A percentile compares a stretch with the other conserved stretches of the same genome.
These are phyloP conservation scores for Aplysia californica DNA, from an alignment of 1,140 invertebrate species.

Conservation along the genomic window DNA sequence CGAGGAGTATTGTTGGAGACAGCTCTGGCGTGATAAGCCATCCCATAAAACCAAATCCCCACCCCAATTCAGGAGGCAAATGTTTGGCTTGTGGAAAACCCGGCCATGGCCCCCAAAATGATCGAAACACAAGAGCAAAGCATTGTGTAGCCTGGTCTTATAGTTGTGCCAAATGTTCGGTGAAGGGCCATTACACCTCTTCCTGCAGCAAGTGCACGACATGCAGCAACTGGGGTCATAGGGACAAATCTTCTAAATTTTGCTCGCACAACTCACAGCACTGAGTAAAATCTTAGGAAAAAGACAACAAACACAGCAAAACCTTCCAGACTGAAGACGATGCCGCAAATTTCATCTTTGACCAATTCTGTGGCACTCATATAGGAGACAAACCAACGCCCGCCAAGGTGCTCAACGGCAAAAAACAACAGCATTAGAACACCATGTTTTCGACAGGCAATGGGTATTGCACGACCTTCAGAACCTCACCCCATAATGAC, in stretches of 20 bases:
- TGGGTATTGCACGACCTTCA: constrained; percentile 3
- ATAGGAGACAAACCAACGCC: constrained; percentile 1
- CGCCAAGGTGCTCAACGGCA: background rate
- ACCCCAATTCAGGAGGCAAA: background rate
- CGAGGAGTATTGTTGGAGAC: constrained; percentile 22
- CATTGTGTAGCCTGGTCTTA: constrained; percentile 32
- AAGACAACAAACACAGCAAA: background rate
- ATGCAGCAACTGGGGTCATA: constrained; percentile 18
- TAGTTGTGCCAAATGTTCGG: constrained; percentile 32
- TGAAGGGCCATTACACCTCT: constrained; percentile 27
- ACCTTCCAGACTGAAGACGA: constrained; percentile 12
- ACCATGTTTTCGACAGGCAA: background rate
- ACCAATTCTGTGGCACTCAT: constrained; percentile 14
- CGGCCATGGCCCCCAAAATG: constrained; percentile 14
- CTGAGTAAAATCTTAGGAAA: background rate
- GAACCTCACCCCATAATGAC: constrained; percentile 8
- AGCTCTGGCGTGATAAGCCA: background rate
- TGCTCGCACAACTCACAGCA: constrained; percentile 23
- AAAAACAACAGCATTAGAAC: background rate
- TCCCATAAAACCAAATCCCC: background rate
- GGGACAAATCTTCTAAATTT: constrained; percentile 23
- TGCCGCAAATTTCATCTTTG: constrained; percentile 22
- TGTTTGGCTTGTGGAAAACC: constrained; percentile 1
- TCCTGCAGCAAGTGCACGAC: constrained; percentile 28
- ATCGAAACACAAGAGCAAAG: background rate